Percentiles rank a stretch among this genome's conserved stretches.
Evolutionary conservation across 2,888 invertebrate species (phyloP).

Genomic region (Rhagonycha lutea): DNA sequence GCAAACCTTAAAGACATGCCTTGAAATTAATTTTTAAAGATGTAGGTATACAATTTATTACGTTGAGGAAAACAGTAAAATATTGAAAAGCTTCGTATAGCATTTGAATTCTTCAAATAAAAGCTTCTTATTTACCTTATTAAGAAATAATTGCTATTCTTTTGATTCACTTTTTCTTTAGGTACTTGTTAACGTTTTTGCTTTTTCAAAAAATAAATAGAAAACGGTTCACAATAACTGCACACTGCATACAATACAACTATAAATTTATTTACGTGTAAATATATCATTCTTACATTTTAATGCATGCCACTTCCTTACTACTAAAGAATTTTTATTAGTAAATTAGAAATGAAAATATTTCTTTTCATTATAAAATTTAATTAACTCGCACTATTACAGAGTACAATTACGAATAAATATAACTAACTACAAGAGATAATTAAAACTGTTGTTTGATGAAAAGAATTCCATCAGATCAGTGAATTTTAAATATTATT

Average conservation of each 20-base stretch:
- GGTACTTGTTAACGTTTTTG: neutral
- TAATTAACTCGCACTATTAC: neutral
- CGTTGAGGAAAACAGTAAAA: neutral
- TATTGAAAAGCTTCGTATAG: too few species aligned
- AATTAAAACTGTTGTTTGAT: neutral
- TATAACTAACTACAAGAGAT: neutral
- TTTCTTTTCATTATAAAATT: neutral
- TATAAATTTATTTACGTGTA: neutral
- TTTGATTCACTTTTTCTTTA: neutral
- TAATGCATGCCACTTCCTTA: neutral
- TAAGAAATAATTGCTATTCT: neutral
- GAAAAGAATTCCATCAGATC: neutral
- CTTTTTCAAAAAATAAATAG: neutral
- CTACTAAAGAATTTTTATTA: neutral
- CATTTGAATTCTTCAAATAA: neutral
- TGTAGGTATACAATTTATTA: neutral
- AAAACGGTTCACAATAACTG: neutral
- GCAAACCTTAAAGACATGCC: neutral
- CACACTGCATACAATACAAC: neutral
- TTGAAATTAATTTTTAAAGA: neutral
- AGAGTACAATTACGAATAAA: neutral
- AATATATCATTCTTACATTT: neutral
- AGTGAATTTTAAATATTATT: too few species aligned
- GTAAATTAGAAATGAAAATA: neutral
- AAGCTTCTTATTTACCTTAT: neutral